These are phyloP conservation scores for Himalopsyche phryganea DNA, from an alignment of 1,140 invertebrate species.

Conservation along the genomic window DNA sequence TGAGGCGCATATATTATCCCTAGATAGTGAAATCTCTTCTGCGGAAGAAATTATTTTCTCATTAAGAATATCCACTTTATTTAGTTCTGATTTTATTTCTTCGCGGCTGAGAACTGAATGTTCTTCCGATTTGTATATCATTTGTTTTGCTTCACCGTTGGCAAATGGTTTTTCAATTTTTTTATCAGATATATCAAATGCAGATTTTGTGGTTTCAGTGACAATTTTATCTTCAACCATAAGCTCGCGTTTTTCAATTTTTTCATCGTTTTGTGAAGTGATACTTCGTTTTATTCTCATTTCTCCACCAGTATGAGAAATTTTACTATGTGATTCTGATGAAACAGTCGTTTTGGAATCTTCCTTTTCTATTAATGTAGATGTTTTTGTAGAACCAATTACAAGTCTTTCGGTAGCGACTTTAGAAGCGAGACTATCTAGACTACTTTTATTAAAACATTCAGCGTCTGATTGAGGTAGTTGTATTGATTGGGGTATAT, in stretches of 20 bases:
- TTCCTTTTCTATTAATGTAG: too few relatives aligned
- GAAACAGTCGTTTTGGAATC: too few relatives aligned
- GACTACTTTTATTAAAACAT: too few relatives aligned
- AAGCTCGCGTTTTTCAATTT: background rate
- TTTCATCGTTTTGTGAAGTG: background rate
- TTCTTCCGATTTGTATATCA: slow-evolving; percentile 1
- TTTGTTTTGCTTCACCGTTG: slow-evolving; percentile 19
- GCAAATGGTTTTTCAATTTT: background rate
- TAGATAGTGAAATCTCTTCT: background rate
- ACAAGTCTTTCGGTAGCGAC: too few relatives aligned
- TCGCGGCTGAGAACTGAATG: background rate
- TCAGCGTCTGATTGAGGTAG: background rate
- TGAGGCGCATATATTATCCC: slow-evolving; percentile 11
- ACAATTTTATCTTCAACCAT: background rate
- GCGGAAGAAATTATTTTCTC: background rate
- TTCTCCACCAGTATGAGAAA: too few relatives aligned
- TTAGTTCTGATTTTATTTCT: too few relatives aligned
- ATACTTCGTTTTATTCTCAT: too few relatives aligned
- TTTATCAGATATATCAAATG: background rate
- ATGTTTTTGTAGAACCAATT: too few relatives aligned
- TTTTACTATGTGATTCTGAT: too few relatives aligned
- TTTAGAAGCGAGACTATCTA: too few relatives aligned
- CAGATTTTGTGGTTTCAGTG: background rate
- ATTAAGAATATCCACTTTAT: background rate
- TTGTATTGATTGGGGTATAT: background rate